Conservation (phyloP, 2,888 invertebrate genomes). For the Magallana nippona region DNA sequence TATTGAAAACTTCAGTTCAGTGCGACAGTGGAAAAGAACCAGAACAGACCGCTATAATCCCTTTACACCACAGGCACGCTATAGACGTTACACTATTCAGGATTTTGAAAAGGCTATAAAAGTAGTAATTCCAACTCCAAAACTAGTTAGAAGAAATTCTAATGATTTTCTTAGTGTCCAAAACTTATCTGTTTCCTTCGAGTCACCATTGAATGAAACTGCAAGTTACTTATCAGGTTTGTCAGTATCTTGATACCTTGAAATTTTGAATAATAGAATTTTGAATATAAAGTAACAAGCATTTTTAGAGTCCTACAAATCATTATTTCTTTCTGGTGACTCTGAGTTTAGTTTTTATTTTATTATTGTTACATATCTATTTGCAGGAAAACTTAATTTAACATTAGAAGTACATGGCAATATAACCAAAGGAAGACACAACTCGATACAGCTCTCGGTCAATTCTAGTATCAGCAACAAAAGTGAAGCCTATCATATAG, state of each 20-base stretch:
- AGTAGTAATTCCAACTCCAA: conserved; percentile 58
- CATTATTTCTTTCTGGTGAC: no score
- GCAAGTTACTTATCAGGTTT: conserved; percentile 37
- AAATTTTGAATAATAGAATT: no score
- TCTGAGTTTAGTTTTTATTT: no score
- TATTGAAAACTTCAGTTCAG: conserved; percentile 61
- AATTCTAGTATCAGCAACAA: not conserved
- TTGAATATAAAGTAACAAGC: no score
- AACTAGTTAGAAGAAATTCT: not conserved
- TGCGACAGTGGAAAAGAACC: conserved; percentile 68
- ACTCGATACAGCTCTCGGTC: not conserved
- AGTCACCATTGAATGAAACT: not conserved
- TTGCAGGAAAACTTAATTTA: no score
- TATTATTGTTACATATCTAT: no score
- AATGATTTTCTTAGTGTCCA: not conserved
- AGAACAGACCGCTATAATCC: conserved; percentile 64
- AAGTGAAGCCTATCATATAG: conserved; percentile 58
- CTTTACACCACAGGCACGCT: conserved; percentile 64
- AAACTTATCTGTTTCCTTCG: not conserved
- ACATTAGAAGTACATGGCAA: no score
- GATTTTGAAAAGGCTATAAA: not conserved
- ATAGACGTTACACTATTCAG: conserved; percentile 54
- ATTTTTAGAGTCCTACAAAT: no score
- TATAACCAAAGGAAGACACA: no score
- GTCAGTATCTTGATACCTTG: not conserved